phyloP scores from a whole-genome alignment of 2,888 invertebrate species.

The Branchipolynoe longqiensis region DNA sequence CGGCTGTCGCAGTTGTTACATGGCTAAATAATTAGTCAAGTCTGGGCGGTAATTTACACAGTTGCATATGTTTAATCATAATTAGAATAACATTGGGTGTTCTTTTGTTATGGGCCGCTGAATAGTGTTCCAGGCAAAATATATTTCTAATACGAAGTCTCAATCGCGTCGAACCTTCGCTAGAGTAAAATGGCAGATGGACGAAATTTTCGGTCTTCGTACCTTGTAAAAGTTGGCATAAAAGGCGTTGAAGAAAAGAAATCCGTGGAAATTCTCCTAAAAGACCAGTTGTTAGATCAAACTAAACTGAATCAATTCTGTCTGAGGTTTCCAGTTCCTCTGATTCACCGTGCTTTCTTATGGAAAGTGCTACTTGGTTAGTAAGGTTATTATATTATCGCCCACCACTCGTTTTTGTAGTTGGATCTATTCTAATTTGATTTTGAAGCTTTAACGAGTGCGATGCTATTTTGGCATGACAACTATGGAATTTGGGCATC shows the following conservation, averaged over 20 bases:
- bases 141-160: too few species aligned
- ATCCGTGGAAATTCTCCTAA: conserved; percentile 92
- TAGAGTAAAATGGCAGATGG: conserved; percentile 59
- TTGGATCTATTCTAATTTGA: not conserved
- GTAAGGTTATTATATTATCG: conserved; percentile 52
- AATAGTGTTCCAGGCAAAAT: too few species aligned
- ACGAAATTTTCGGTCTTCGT: conserved; percentile 83
- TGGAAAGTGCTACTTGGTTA: conserved; percentile 93
- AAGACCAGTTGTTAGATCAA: conserved; percentile 91
- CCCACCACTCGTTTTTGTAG: conserved; percentile 1
- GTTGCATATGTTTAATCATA: too few species aligned
- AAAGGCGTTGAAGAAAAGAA: conserved; percentile 92
- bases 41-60: too few species aligned
- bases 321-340: conserved; percentile 91
- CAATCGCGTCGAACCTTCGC: not conserved
- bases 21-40: too few species aligned
- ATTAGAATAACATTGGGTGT: too few species aligned
- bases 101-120: too few species aligned
- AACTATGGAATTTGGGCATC: too few species aligned
- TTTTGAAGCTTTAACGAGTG: too few species aligned
- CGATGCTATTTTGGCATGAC: too few species aligned
- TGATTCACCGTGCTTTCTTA: conserved; percentile 89
- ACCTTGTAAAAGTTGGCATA: conserved; percentile 88
- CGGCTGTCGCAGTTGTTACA: too few species aligned
- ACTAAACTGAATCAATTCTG: conserved; percentile 92